Evolutionary conservation across 1,140 invertebrate genomes (phyloP).

Genomic region (Stegodyphus dumicola): DNA sequence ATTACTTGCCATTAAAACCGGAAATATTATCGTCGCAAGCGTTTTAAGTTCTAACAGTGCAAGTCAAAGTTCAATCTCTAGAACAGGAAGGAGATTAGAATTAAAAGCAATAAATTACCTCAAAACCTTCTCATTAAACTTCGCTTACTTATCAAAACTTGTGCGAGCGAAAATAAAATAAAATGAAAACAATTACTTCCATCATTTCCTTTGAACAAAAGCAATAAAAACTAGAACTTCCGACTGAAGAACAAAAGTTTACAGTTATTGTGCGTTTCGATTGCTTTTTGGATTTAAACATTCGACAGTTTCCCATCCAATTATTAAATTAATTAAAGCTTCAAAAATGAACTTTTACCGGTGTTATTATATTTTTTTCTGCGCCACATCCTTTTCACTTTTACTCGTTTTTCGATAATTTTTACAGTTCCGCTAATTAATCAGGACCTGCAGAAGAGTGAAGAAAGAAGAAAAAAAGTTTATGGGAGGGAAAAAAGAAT

Average conservation of each 20-base stretch:
- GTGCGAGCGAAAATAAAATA: neutral
- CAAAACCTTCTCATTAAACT: neutral
- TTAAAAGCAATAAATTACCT: constrained; percentile 11
- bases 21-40: too few species aligned
- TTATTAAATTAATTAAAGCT: constrained; percentile 27
- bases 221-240: neutral
- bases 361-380: constrained; percentile 3
- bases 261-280: neutral
- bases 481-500: too few species aligned
- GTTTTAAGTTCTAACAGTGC: too few species aligned
- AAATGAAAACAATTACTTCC: constrained; percentile 2
- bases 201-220: neutral
- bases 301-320: neutral
- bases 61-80: too few species aligned
- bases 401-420: too few species aligned
- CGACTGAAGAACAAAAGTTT: neutral
- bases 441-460: too few species aligned
- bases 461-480: too few species aligned
- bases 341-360: constrained; percentile 3
- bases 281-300: constrained; percentile 12
- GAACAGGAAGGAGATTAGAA: neutral
- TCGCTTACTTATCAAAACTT: neutral
- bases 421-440: too few species aligned
- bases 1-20: too few species aligned
- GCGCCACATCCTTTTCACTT: too few species aligned